phyloP scores from a whole-genome alignment of 2,888 invertebrate species.

The Amblyjoppa fuscipennis region DNA sequence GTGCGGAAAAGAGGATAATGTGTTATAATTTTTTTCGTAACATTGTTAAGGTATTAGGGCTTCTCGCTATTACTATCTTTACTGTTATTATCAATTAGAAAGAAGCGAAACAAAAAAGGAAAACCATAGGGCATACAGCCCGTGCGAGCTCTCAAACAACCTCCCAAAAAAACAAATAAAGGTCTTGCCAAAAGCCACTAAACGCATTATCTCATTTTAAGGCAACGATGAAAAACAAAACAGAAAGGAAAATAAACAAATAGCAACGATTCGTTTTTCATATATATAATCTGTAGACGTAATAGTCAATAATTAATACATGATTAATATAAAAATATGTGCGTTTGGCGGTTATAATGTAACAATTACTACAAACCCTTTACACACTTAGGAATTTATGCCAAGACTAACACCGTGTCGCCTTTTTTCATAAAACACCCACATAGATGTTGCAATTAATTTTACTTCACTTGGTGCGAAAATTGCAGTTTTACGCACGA shows the following conservation, averaged over 20 bases:
- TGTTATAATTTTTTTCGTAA: conserved; percentile 54
- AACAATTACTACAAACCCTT: neutral
- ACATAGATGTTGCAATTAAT: neutral
- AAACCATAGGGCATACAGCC: conserved; percentile 23
- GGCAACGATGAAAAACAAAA: conserved; percentile 35
- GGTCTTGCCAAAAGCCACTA: conserved; percentile 63
- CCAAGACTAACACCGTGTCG: neutral
- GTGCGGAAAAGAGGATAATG: conserved; percentile 18
- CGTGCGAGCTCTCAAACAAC: conserved; percentile 42
- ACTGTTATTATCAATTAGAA: conserved; percentile 40
- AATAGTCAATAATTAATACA: conserved; percentile 13
- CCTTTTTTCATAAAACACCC: neutral
- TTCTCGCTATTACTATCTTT: conserved; percentile 56
- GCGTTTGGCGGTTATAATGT: conserved; percentile 4
- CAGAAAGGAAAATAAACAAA: conserved; percentile 1
- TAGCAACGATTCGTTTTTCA: conserved; percentile 24
- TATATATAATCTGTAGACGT: neutral
- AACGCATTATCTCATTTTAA: conserved; percentile 31
- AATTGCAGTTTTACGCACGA: too few species aligned
- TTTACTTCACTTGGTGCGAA: neutral
- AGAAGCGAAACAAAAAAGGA: conserved; percentile 7
- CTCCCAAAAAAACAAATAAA: conserved; percentile 48
- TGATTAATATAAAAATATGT: neutral
- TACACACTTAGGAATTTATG: neutral
- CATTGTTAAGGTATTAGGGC: conserved; percentile 62